Conservation (phyloP, 1,140 invertebrate species). For the Mercenaria mercenaria region DNA sequence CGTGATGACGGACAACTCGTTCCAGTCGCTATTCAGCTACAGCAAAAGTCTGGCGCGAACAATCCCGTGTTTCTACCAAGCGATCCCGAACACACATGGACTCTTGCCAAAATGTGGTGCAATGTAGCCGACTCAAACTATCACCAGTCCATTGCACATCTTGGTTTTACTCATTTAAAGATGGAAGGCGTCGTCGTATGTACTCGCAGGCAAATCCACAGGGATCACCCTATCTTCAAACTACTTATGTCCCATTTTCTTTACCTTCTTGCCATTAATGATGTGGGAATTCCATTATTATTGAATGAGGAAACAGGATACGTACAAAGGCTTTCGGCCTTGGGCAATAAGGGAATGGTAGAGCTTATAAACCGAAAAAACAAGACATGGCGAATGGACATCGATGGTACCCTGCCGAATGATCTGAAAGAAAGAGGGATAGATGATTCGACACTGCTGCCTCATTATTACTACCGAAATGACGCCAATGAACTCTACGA, state of each 20-base stretch:
- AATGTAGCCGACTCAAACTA: no score
- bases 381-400: conserved; percentile 48
- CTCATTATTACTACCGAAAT: conserved; percentile 86
- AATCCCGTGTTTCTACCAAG: conserved; percentile 84
- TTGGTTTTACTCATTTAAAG: conserved; percentile 63
- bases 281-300: background rate
- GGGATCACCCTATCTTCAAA: conserved; percentile 75
- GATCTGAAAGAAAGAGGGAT: conserved; percentile 73
- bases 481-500: conserved; percentile 83
- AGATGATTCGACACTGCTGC: conserved; percentile 79
- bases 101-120: no score
- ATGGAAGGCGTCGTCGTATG: conserved; percentile 85
- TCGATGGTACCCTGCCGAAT: conserved; percentile 45
- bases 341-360: background rate
- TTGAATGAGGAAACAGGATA: background rate
- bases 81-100: conserved; percentile 85
- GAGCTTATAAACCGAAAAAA: background rate
- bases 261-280: conserved; percentile 84
- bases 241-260: conserved; percentile 86
- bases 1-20: conserved; percentile 77
- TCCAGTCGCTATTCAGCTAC: conserved; percentile 66
- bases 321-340: background rate
- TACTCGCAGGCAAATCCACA: conserved; percentile 84
- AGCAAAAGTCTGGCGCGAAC: conserved; percentile 71
- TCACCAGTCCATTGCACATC: no score